phyloP scores from a whole-genome alignment of 92 coral and sea anemone genomes.

The Montipora capitata region DNA sequence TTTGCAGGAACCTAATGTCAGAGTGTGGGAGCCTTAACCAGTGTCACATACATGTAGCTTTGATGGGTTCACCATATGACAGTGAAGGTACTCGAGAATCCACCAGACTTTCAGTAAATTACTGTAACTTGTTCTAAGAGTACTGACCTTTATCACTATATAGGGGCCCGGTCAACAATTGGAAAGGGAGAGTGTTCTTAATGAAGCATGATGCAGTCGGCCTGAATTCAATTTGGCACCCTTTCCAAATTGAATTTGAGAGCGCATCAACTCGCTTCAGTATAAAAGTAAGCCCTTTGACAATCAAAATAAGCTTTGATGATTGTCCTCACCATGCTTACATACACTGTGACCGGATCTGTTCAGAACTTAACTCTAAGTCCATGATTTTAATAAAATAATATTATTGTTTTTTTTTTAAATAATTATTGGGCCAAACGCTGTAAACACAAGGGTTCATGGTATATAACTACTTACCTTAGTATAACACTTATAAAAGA shows the following conservation, averaged over 20 bases:
- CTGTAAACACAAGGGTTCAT: background rate
- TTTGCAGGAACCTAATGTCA: background rate
- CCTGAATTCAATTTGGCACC: background rate
- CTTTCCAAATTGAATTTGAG: background rate
- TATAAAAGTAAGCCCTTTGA: background rate
- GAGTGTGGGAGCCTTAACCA: constrained; percentile 2
- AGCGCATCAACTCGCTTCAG: background rate
- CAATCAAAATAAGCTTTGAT: background rate
- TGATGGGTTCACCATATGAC: background rate
- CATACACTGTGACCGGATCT: no score
- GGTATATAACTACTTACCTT: background rate
- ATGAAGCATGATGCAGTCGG: background rate
- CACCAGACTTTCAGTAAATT: no score
- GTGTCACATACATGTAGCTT: background rate
- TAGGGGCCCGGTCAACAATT: background rate
- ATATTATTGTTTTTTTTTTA: no score
- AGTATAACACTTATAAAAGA: no score
- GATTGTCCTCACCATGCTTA: background rate
- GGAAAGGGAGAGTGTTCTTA: background rate
- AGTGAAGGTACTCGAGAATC: no score
- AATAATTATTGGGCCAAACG: background rate
- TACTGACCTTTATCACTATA: background rate
- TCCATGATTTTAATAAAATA: background rate
- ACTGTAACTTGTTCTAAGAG: background rate
- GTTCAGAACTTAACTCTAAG: background rate